These are phyloP conservation scores for Cremastinae sp. DNA, from an alignment of 2,888 invertebrate genomes.

Conservation along the genomic window DNA sequence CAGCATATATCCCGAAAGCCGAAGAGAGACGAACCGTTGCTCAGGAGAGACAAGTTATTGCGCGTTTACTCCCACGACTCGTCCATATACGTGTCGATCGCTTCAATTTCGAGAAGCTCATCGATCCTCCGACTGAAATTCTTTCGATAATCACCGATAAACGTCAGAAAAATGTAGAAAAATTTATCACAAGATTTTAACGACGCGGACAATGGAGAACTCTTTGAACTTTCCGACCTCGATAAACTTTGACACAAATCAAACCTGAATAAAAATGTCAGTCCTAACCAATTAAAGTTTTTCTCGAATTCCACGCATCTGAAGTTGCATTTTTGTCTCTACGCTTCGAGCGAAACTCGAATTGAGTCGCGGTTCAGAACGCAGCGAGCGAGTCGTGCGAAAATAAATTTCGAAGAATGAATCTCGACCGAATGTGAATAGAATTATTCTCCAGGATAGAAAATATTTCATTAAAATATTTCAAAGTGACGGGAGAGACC, in stretches of 20 bases:
- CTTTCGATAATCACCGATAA: conserved; percentile 1
- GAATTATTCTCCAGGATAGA: conserved; percentile 4
- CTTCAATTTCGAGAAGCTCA: neutral
- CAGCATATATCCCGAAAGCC: conserved; percentile 35
- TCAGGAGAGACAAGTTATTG: conserved; percentile 51
- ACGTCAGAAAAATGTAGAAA: conserved; percentile 21
- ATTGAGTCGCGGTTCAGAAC: neutral
- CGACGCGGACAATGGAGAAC: conserved; percentile 8
- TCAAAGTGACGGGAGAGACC: conserved; percentile 41
- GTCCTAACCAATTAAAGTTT: conserved; percentile 33
- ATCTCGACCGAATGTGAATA: neutral
- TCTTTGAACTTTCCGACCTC: conserved; percentile 11
- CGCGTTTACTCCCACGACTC: conserved; percentile 48
- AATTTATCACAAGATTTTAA: conserved; percentile 6
- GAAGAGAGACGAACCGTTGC: conserved; percentile 42
- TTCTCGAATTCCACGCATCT: too few species aligned
- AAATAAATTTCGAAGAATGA: neutral
- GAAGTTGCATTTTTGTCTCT: conserved; percentile 25
- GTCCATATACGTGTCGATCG: conserved; percentile 3
- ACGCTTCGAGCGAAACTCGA: neutral
- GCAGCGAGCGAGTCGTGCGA: neutral
- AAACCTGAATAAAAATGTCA: conserved; percentile 2
- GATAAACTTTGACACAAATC: conserved; percentile 39
- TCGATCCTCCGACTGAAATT: too few species aligned
- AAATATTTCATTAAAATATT: too few species aligned